These are phyloP conservation scores for Aurelia sp. DNA, from an alignment of 30 jellyfish, hydroid and myxozoan genomes.

Conservation along the genomic window DNA sequence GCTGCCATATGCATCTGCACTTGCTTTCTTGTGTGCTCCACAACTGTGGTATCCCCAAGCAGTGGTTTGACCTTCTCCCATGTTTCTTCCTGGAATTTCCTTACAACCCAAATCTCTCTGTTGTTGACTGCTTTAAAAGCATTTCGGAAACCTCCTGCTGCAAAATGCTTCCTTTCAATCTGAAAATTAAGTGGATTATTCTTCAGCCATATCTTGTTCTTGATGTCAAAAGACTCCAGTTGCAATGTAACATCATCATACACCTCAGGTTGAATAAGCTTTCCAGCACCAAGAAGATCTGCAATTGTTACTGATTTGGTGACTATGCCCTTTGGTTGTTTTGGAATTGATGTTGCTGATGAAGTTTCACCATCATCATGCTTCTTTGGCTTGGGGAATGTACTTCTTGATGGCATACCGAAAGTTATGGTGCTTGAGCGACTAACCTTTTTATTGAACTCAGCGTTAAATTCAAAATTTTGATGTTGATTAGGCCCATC, in stretches of 20 bases:
- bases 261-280: slow-evolving; percentile 6
- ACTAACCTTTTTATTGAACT: slow-evolving; percentile 16
- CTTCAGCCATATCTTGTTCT: slow-evolving; percentile 1
- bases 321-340: slow-evolving; percentile 9
- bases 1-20: slow-evolving; percentile 48
- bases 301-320: slow-evolving; percentile 31
- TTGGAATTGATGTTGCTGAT: slow-evolving; percentile 3
- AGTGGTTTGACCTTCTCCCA: slow-evolving; percentile 23
- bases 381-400: slow-evolving; percentile 12
- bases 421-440: slow-evolving; percentile 21
- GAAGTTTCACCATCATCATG: background rate
- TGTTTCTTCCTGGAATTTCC: slow-evolving; percentile 12
- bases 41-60: slow-evolving; percentile 26
- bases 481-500: slow-evolving; percentile 25
- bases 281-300: slow-evolving; percentile 45
- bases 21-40: slow-evolving; percentile 28
- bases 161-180: slow-evolving; percentile 11
- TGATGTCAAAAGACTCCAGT: slow-evolving; percentile 1
- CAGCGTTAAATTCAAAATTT: slow-evolving; percentile 16
- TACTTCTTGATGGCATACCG: slow-evolving; percentile 24
- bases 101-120: slow-evolving; percentile 22
- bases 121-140: slow-evolving; percentile 21
- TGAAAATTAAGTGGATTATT: slow-evolving; percentile 10
- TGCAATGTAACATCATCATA: slow-evolving; percentile 7
- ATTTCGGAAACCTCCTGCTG: slow-evolving; percentile 31